These are phyloP conservation scores for Cisticola juncidis DNA, from an alignment of 2,113 vertebrate species.

Conservation along the genomic window DNA sequence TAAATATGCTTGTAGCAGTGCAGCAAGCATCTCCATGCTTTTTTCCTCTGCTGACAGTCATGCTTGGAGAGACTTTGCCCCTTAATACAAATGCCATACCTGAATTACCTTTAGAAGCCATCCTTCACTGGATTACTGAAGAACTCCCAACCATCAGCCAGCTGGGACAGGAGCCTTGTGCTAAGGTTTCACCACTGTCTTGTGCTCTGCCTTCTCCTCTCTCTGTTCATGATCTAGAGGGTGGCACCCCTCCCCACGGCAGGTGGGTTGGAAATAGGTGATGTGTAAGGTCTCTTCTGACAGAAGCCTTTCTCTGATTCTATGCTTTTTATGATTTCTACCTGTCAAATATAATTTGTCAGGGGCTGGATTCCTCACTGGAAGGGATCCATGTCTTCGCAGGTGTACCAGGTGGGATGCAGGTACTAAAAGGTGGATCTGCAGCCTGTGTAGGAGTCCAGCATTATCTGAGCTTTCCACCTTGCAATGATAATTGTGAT, in stretches of 20 bases:
- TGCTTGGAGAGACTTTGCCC: neutral
- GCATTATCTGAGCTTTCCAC: neutral
- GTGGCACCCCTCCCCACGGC: accelerated
- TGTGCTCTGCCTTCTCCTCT: neutral
- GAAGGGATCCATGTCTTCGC: neutral
- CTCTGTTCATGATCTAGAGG: neutral
- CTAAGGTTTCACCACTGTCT: neutral
- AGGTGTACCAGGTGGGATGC: neutral
- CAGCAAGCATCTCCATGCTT: neutral
- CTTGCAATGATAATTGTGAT: neutral
- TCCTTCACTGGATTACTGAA: neutral
- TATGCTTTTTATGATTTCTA: neutral
- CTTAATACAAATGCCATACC: neutral
- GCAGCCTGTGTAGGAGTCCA: neutral
- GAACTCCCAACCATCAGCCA: neutral
- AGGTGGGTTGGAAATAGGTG: neutral
- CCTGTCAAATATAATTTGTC: neutral
- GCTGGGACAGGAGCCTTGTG: neutral
- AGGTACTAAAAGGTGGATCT: neutral
- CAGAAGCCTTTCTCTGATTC: neutral
- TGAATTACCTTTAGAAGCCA: neutral
- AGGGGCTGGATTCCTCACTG: neutral
- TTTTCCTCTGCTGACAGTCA: neutral
- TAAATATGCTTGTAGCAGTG: neutral
- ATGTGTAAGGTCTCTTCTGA: accelerated